Evolutionary conservation across 2,113 vertebrate genomes (phyloP), one percentile per base, ranked within the genome.

Genomic region (Baryphthengus martii): DNA sequence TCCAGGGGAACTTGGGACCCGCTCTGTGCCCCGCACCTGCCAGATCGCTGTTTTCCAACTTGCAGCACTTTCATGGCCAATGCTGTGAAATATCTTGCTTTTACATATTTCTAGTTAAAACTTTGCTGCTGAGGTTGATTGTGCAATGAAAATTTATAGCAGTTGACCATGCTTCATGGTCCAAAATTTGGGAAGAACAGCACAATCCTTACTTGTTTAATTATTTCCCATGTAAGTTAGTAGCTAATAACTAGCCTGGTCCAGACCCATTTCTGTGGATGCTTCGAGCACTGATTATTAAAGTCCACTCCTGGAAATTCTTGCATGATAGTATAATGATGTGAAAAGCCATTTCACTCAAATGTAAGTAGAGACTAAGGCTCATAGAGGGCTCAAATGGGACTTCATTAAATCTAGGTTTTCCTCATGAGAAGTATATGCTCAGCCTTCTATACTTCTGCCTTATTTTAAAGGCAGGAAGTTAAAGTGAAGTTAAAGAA

Each of bases 41-140:
- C 40, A 7, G 7, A 4, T 5, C 7, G 18, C 7, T 5, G 15
- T 6, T 62, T 13, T 14, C 40, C 62, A 45, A 2, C 4, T 21
- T 8, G 24, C 11, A 19, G 7, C n/a, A 2, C 4, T 25, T 9
- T 16, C 15, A 18, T 7, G 0, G 45, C 15, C 56, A 21, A 0
- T 12, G 35, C 31, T 21, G 25, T 37, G 47, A 50, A 59, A 63
- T 28, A 13, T 1, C 29, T 7, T 0, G 1, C 7, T 61, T 76
- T 39, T 13, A 31, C 19, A 1, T 7, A 21, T n/a, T 52, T 52
- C 40, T 24, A 6, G 24, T 18, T 50, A 50, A 44, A 82, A 61
- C 23, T 78, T 50, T 10, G 23, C 39, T 28, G 35, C 6, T 26
- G 39, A 26, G 8, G 15, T 53, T 24, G 26, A 13, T 6, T 13